These are phyloP conservation scores for Chaunax sp. DNA, from an alignment of 2,797 vertebrate genomes.

Conservation along the genomic window DNA sequence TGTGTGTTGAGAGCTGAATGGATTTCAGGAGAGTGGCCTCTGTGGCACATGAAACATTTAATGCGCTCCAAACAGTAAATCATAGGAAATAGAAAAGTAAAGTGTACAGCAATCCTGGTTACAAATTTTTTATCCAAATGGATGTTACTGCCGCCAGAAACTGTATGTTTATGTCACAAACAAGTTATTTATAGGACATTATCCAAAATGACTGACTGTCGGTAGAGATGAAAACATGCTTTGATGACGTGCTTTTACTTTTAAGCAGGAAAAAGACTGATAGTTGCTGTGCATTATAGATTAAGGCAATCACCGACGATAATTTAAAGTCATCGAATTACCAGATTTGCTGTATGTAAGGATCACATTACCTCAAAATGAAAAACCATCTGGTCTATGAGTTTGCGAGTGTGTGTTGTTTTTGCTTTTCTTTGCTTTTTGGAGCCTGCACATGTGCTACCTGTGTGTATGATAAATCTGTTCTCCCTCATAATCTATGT, in stretches of 20 bases:
- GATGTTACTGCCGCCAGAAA: slow-evolving; percentile 20
- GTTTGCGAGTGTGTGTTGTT: slow-evolving; percentile 64
- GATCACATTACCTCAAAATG: slow-evolving; percentile 51
- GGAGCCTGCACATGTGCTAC: slow-evolving; percentile 79
- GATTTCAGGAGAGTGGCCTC: slow-evolving; percentile 77
- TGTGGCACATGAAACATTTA: slow-evolving; percentile 81
- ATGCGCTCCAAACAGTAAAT: slow-evolving; percentile 79
- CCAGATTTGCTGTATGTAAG: slow-evolving; percentile 32
- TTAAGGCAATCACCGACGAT: slow-evolving; percentile 46
- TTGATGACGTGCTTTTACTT: slow-evolving; percentile 17
- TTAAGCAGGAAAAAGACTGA: slow-evolving; percentile 12
- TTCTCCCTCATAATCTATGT: slow-evolving; percentile 86
- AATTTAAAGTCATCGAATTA: slow-evolving; percentile 52
- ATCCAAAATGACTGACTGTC: slow-evolving; percentile 21
- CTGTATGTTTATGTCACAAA: slow-evolving; percentile 17
- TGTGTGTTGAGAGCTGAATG: slow-evolving; percentile 76
- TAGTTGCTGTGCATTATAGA: slow-evolving; percentile 25
- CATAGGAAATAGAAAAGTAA: slow-evolving; percentile 78
- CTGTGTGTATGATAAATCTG: slow-evolving; percentile 85
- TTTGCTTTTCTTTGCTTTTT: slow-evolving; percentile 72
- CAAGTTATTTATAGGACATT: slow-evolving; percentile 22
- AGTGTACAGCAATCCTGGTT: slow-evolving; percentile 66
- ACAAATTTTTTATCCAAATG: slow-evolving; percentile 62
- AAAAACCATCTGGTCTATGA: slow-evolving; percentile 68
- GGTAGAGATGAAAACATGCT: not conserved